Evolutionary conservation across 2,113 vertebrate genomes (phyloP).

Genomic region (Paradoxurus hermaphroditus): DNA sequence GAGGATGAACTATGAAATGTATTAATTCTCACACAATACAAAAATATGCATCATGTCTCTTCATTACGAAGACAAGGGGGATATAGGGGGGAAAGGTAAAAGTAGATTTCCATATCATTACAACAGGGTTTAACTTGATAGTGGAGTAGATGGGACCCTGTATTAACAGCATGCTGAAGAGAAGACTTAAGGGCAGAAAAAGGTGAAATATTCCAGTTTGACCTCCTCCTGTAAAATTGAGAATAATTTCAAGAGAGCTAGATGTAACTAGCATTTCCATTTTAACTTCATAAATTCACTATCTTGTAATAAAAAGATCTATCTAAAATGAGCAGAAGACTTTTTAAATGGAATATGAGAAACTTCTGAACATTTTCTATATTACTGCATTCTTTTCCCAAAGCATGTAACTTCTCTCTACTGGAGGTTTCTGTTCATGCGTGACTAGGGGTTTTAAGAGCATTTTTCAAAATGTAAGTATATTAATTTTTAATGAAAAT

Average conservation of each 20-base stretch:
- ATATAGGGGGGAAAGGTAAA: background rate
- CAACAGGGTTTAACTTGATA: background rate
- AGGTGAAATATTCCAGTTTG: background rate
- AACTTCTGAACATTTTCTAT: background rate
- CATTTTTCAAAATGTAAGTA: background rate
- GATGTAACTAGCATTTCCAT: background rate
- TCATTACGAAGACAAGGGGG: background rate
- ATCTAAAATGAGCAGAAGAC: background rate
- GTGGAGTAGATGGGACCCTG: background rate
- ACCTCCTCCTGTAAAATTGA: background rate
- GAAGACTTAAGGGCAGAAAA: background rate
- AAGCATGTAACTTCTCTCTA: background rate
- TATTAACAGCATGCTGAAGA: background rate
- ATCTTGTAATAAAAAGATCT: background rate
- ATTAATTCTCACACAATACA: background rate
- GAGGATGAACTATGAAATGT: background rate
- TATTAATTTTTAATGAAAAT: slow-evolving; percentile 55
- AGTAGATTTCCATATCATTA: background rate
- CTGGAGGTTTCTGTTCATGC: background rate
- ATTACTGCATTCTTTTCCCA: background rate
- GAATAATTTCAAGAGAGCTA: background rate
- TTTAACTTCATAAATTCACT: background rate
- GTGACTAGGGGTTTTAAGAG: background rate
- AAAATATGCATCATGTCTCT: background rate
- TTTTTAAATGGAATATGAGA: background rate